A percentile compares a stretch with the other conserved stretches of the same genome.
Evolutionary conservation across 2,797 vertebrate species (phyloP).

Genomic region (Rousettus madagascariensis): DNA sequence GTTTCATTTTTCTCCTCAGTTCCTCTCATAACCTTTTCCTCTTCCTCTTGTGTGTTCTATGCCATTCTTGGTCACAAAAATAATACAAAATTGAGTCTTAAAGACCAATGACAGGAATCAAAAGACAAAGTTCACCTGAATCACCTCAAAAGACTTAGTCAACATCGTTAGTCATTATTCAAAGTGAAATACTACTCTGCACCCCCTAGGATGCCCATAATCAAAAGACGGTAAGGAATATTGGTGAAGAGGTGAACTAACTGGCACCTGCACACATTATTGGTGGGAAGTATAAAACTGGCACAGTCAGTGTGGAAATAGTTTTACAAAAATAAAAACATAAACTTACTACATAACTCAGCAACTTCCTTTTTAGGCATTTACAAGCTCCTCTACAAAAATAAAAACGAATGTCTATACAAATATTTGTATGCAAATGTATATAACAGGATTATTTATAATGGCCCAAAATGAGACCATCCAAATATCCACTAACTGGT

Average conservation of each 20-base stretch:
- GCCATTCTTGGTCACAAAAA: not conserved
- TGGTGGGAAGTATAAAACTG: not conserved
- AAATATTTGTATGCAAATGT: not conserved
- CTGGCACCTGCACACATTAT: not conserved
- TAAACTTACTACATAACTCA: not conserved
- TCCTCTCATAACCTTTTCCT: not conserved
- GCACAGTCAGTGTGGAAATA: not conserved
- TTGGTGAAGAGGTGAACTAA: not conserved
- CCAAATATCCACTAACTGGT: not conserved
- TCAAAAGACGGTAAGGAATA: not conserved
- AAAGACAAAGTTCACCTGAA: not conserved
- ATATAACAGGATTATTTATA: not conserved
- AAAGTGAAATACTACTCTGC: not conserved
- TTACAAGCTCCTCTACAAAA: not conserved
- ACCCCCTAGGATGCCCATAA: not conserved
- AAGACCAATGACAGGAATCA: not conserved
- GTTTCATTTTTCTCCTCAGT: constrained; percentile 15
- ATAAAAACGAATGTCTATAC: not conserved
- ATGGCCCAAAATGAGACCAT: not conserved
- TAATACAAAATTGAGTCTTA: not conserved
- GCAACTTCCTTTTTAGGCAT: not conserved
- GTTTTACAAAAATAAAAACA: not conserved
- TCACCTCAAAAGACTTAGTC: not conserved
- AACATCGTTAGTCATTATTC: not conserved
- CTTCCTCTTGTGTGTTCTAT: not conserved